Percentiles rank a stretch among this genome's conserved stretches.
phyloP scores from a whole-genome alignment of 2,888 invertebrate genomes.

The Drosophila borealis region DNA sequence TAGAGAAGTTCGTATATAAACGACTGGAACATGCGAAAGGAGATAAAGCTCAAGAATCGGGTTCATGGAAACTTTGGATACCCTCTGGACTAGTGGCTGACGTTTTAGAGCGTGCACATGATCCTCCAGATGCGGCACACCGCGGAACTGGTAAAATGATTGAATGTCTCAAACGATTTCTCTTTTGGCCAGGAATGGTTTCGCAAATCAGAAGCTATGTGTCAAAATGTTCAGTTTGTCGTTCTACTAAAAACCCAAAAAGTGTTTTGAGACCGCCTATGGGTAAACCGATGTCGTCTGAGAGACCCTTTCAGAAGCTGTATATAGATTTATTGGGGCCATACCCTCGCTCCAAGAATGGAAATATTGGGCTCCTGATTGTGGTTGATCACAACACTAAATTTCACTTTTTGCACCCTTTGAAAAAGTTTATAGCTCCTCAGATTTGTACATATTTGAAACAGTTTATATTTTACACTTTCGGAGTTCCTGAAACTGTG shows the following conservation, averaged over 20 bases:
- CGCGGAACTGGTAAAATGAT: background rate
- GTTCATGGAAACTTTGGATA: constrained; percentile 1
- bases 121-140: constrained; percentile 2
- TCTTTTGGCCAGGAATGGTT: constrained; percentile 1
- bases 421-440: too few relatives aligned
- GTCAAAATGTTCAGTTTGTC: background rate
- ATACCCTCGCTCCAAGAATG: background rate
- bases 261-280: background rate
- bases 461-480: too few relatives aligned
- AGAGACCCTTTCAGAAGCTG: constrained; percentile 3
- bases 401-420: background rate
- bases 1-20: background rate
- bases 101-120: background rate
- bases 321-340: constrained; percentile 4
- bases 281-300: background rate
- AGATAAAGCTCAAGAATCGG: background rate
- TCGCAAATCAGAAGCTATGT: background rate
- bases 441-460: too few relatives aligned
- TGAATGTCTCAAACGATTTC: background rate
- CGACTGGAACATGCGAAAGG: background rate
- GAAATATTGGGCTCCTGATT: background rate
- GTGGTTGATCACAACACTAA: constrained; percentile 1
- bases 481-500: too few relatives aligned
- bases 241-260: constrained; percentile 1
- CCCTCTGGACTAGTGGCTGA: background rate